Base-by-base conservation (phyloP, 2,888 invertebrate species). In the Nezara viridula region DNA sequence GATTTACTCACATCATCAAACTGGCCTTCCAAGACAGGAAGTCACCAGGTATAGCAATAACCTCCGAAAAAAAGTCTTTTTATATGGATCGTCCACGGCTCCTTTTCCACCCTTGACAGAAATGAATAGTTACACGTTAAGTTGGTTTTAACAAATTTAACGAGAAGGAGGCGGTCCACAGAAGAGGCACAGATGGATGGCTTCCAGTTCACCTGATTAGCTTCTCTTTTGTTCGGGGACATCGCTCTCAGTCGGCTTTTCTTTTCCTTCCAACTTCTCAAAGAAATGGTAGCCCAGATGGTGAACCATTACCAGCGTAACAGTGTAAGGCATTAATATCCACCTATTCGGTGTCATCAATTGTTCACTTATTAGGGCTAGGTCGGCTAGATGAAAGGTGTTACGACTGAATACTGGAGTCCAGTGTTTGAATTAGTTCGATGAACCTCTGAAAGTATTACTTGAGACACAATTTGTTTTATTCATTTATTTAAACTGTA, bases 121-220 rank as follows among this genome's bases (percentile, higher is more conserved):
- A 73, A 73, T 73, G 32, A 37, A 73, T 73, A 37, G 66, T 73
- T 73, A 73, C 66, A 37, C 14, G 37, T 73, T 73, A 37, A 73
- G 37, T 37, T 19, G 37, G 66, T 73, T 73, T 73, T 73, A 73
- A 73, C 66, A 73, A 73, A 73, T 32, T 37, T 73, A 73, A 73
- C 66, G 66, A 73, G 66, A 19, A 7, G 66, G 37, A 37, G 19
- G 66, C 66, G 66, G 66, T 10, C 6, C 9, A 1, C 19, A 7
- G 66, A 19, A 37, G 66, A 73, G 66, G 66, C 19, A 21, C 32
- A 73, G 66, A 73, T 73, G 24, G 37, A 73, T 73, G 37, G 66
- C 19, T 37, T 19, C 37, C 21, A 73, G 66, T 37, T 21, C 27
- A 32, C 37, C 66, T 73, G 66, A 73, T 73, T 73, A 37, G 66